Base-by-base conservation (phyloP, 2,888 invertebrate genomes). In the Cephus pygmeus region DNA sequence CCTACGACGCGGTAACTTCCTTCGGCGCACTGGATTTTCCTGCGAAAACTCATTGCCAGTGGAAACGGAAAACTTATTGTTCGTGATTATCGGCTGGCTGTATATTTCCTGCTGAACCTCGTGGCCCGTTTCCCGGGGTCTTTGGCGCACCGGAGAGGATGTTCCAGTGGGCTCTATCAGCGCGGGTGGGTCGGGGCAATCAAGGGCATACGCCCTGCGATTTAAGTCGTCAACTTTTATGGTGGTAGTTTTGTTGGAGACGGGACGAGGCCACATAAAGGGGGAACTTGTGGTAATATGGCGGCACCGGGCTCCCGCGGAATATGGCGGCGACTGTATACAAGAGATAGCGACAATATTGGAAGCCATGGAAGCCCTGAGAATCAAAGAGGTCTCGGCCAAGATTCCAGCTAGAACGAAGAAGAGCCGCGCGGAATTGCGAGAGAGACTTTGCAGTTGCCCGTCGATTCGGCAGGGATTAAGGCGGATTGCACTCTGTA, bases 161-260 rank as follows among this genome's bases (percentile, higher is more conserved):
- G 15, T 15, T 40, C 6, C 4, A 15, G 40, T 15, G 40, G 40
- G 40, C 15, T 15, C 15, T 40, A 40, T 40, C 40, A 4, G 40
- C 40, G 4, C 40, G 15, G 15, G 75, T 76, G 78, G 71, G 75
- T 71, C 36, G 71, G 40, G 73, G 73, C 78, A 78, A 78, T 78
- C 82, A 81, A 79, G 82, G 86, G 86, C 90, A 89, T 89, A 89
- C 89, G 89, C 88, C 88, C 86, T 82, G 85, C 88, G 88, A 88
- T 90, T 89, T 88, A 89, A 89, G 89, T 89, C 89, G 89, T 89
- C 89, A 88, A 89, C 88, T 90, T 90, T 90, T 90, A 90, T 89
- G 88, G 87, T 84, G 88, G 89, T 89, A 90, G 90, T 90, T 90
- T 89, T 89, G 88, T 84, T 86, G 85, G 86, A 86, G 88, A 88